These are phyloP conservation scores for pig (Sus scrofa) DNA, from an alignment of 2,113 vertebrate species.

Conservation along the genomic window T2T-Sscrofa CM000820.6:94587501-94588000, in stretches of 20 bases:
- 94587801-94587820: background rate
- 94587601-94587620: background rate
- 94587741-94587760: background rate
- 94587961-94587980: background rate
- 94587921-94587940: background rate
- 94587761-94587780: background rate
- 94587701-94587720: background rate
- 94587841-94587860: background rate
- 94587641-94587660: background rate
- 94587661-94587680: background rate
- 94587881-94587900: background rate
- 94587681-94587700: background rate
- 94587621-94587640: background rate
- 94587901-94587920: background rate
- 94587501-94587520: too few relatives aligned
- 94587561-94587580: background rate
- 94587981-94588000: background rate
- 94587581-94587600: background rate
- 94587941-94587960: background rate
- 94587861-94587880: background rate
- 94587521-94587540: accelerated
- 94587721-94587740: background rate
- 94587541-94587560: background rate
- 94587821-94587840: background rate
- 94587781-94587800: background rate